phyloP scores from a whole-genome alignment of 2,888 invertebrate species.

The Heliconius hortense region DNA sequence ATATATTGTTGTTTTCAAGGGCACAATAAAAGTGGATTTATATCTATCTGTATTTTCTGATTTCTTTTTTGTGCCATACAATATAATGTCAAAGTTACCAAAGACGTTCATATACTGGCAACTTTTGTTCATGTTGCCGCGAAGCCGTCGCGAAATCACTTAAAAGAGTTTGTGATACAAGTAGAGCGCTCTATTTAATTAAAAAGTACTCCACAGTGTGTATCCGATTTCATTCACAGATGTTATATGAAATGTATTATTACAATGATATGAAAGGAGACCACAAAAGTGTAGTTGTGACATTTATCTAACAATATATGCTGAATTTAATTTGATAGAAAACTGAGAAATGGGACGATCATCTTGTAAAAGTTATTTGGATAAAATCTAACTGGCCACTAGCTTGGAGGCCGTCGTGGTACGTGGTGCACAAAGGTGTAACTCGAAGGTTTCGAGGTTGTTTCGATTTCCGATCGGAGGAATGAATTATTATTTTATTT shows the following conservation, averaged over 20 bases:
- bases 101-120: slow-evolving; percentile 18
- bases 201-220: slow-evolving; percentile 40
- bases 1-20: not conserved
- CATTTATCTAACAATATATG: not conserved
- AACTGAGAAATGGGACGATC: not conserved
- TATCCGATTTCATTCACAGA: slow-evolving; percentile 29
- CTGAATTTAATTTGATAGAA: not conserved
- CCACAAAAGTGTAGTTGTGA: not conserved
- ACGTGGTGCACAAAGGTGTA: no score
- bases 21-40: not conserved
- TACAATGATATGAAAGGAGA: not conserved
- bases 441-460: no score
- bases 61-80: not conserved
- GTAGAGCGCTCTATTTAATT: slow-evolving; percentile 45
- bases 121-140: slow-evolving; percentile 30
- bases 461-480: no score
- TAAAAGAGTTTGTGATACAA: slow-evolving; percentile 35
- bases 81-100: not conserved
- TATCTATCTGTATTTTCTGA: not conserved
- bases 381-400: no score
- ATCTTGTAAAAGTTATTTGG: no score
- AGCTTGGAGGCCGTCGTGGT: no score
- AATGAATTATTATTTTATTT: no score
- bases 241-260: not conserved
- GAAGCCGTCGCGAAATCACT: slow-evolving; percentile 28